phyloP scores from a whole-genome alignment of 2,888 invertebrate genomes.

The Parapristionchus giblindavisi region DNA sequence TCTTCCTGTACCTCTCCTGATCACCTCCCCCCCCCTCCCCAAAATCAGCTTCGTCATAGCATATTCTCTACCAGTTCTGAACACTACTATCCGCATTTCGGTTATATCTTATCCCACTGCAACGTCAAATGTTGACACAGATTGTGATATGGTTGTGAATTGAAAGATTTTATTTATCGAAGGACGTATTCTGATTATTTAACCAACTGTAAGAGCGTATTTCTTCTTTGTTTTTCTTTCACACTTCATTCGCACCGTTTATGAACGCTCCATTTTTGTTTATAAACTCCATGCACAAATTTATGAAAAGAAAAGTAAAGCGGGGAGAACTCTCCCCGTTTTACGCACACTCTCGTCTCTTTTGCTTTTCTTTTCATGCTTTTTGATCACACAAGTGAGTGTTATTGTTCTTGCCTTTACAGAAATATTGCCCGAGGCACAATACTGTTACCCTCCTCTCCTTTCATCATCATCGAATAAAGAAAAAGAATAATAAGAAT shows the following conservation, averaged over 20 bases:
- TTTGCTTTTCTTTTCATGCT: background rate
- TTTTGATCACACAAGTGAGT: background rate
- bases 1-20: background rate
- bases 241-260: background rate
- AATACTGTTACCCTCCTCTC: background rate
- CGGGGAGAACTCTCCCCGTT: too few species aligned
- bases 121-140: too few species aligned
- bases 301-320: too few species aligned
- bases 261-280: too few species aligned
- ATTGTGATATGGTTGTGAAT: too few species aligned
- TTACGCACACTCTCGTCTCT: background rate
- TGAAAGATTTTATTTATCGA: too few species aligned
- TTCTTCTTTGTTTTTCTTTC: background rate
- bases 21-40: background rate
- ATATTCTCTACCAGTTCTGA: background rate
- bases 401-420: background rate
- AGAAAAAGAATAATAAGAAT: background rate
- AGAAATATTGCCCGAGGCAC: too few species aligned
- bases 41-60: background rate
- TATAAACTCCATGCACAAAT: too few species aligned
- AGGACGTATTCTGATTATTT: too few species aligned
- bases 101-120: background rate
- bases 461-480: background rate
- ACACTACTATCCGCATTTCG: background rate
- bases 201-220: too few species aligned